A percentile compares a stretch with the other conserved stretches of the same genome.
These are phyloP conservation scores for Auanema sp. DNA, from an alignment of 2,888 invertebrate genomes.

Conservation along the genomic window DNA sequence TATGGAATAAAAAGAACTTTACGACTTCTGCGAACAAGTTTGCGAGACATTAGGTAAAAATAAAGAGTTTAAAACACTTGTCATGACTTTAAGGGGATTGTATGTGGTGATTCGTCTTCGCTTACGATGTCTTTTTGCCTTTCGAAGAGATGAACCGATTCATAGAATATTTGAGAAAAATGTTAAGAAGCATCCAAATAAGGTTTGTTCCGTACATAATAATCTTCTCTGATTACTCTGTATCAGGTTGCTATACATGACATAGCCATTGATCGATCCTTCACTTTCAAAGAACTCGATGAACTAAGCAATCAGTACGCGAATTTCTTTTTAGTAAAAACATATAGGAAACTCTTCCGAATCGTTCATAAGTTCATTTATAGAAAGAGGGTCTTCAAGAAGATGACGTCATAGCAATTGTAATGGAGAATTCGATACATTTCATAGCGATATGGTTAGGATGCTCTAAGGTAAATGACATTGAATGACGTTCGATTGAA, in stretches of 20 bases:
- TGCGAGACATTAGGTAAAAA: constrained; percentile 9
- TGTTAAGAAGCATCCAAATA: constrained; percentile 16
- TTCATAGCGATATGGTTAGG: constrained; percentile 89
- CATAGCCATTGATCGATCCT: constrained; percentile 17
- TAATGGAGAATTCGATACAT: constrained; percentile 87
- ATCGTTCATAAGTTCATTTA: constrained; percentile 2
- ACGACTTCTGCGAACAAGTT: constrained; percentile 5
- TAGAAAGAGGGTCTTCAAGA: constrained; percentile 56
- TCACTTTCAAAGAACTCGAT: constrained; percentile 26
- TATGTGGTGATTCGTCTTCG: constrained; percentile 14
- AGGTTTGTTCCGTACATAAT: constrained; percentile 4
- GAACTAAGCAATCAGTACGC: constrained; percentile 21
- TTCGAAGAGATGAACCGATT: constrained; percentile 15
- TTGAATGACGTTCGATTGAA: not conserved
- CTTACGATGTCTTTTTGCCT: constrained; percentile 13
- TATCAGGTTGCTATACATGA: constrained; percentile 24
- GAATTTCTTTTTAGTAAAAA: constrained; percentile 20
- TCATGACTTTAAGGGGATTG: constrained; percentile 18
- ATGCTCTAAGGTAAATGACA: constrained; percentile 73
- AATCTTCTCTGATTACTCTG: not conserved
- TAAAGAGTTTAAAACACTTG: too few relatives aligned
- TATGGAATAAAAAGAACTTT: constrained; percentile 8
- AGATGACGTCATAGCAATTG: constrained; percentile 84
- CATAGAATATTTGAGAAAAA: constrained; percentile 19
- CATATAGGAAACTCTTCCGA: not conserved